These are phyloP conservation scores for Megastigmus dorsalis DNA, from an alignment of 2,888 invertebrate genomes.

Conservation along the genomic window DNA sequence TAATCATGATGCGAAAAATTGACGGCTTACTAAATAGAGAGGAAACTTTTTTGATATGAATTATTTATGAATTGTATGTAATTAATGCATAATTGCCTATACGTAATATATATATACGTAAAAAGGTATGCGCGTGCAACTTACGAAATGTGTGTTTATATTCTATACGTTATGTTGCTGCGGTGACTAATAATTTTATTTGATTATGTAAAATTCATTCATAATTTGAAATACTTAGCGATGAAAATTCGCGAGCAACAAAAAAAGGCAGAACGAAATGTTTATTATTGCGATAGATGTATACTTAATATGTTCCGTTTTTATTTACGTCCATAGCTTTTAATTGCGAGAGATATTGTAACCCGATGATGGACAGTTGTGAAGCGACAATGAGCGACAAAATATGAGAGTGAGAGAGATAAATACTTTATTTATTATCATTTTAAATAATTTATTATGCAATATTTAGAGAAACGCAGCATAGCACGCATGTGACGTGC, in stretches of 20 bases:
- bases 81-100: background rate
- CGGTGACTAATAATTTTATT: too few relatives aligned
- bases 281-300: too few relatives aligned
- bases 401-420: background rate
- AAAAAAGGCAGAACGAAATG: too few relatives aligned
- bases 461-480: slow-evolving; percentile 25
- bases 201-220: background rate
- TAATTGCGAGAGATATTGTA: too few relatives aligned
- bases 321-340: too few relatives aligned
- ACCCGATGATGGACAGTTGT: too few relatives aligned
- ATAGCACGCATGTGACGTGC: slow-evolving; percentile 27
- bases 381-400: too few relatives aligned
- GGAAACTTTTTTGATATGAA: slow-evolving; percentile 10
- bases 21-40: background rate
- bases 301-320: too few relatives aligned
- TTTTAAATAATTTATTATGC: slow-evolving; percentile 43
- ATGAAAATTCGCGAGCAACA: too few relatives aligned
- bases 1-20: background rate
- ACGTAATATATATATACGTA: too few relatives aligned
- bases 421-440: slow-evolving; percentile 45
- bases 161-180: too few relatives aligned
- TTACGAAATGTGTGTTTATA: slow-evolving; percentile 2
- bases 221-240: background rate
- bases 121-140: too few relatives aligned
- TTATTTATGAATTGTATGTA: slow-evolving; percentile 18